These are phyloP conservation scores for Ditula angustiorana DNA, from an alignment of 2,888 invertebrate species.

Conservation along the genomic window DNA sequence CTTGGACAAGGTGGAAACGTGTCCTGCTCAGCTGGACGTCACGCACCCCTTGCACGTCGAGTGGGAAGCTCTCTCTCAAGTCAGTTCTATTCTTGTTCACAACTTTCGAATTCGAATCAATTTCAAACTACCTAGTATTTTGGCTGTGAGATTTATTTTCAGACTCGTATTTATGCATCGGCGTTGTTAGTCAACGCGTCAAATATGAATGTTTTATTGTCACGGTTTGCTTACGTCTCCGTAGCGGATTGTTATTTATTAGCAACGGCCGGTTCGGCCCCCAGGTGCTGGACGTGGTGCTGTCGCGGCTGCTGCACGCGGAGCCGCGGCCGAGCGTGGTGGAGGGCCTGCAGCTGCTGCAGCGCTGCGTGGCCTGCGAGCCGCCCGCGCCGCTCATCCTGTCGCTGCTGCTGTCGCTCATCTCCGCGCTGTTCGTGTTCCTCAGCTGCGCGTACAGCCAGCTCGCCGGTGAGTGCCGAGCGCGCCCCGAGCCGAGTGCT, in stretches of 20 bases:
- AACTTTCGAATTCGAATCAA: too few relatives aligned
- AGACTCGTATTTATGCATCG: too few relatives aligned
- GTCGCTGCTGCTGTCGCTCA: constrained; percentile 94
- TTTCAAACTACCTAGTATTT: too few relatives aligned
- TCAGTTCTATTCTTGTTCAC: constrained; percentile 40
- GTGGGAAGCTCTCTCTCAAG: constrained; percentile 92
- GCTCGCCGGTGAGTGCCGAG: constrained; percentile 83
- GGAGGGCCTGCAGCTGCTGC: constrained; percentile 91
- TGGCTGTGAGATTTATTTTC: too few relatives aligned
- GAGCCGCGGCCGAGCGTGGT: constrained; percentile 90
- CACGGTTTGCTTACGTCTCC: not conserved
- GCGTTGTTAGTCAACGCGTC: too few relatives aligned
- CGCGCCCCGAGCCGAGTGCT: too few relatives aligned
- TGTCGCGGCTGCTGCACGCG: constrained; percentile 90
- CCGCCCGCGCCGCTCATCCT: constrained; percentile 92
- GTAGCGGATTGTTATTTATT: too few relatives aligned
- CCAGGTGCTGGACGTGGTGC: constrained; percentile 92
- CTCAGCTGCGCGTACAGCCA: constrained; percentile 94
- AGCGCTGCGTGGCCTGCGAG: constrained; percentile 90
- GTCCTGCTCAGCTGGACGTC: constrained; percentile 68
- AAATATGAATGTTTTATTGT: not conserved
- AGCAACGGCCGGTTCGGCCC: too few relatives aligned
- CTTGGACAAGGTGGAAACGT: constrained; percentile 87
- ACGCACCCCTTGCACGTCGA: constrained; percentile 90
- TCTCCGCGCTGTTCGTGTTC: constrained; percentile 96